Evolutionary conservation across 2,888 invertebrate genomes (phyloP), one percentile per base, ranked within the genome.

Genomic region (Eupeodes luniger): DNA sequence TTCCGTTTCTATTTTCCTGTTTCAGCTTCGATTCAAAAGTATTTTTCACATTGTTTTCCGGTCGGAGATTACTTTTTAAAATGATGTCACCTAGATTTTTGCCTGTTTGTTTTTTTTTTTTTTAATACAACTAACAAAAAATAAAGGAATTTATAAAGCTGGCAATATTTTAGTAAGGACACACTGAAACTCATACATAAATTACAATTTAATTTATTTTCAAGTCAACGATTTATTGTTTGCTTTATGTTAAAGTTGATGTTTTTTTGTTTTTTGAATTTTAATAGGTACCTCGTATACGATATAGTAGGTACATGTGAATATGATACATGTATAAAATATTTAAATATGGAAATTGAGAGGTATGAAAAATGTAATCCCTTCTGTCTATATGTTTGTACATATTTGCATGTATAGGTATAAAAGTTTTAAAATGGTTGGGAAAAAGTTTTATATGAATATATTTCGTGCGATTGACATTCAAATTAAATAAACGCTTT

Each of bases 11-110:
- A 47, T 76, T 83, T 83, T 75, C 40, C 19, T 69, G 49, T 74
- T 72, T 55, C 57, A 76, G 80, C n/a, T 70, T 62, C 62, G 62
- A 59, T 69, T 67, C 53, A 44, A 82, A 69, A 82, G 74, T 62
- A 69, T 79, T 86, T 85, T 82, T 62, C 69, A 79, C 74, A 83
- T 83, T 86, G 83, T 86, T 83, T 86, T 83, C 86, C 83, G 86
- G 70, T 79, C 66, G 44, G 75, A 53, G 75, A 76, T 83, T 83
- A 61, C 75, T 83, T 87, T 83, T 76, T 72, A 72, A 69, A 69
- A 69, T 74, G 62, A 79, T 74, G 59, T 67, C 83, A 78, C 59
- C 72, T 59, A 59, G 47, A 72, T 59, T 59, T n/a, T 66, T 66
- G 49, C 7, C n/a, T n/a, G 5, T 44, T 53, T n/a, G 5, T 44